Evolutionary conservation across 1,140 invertebrate genomes (phyloP).

Genomic region (Drosophila willistoni): DNA sequence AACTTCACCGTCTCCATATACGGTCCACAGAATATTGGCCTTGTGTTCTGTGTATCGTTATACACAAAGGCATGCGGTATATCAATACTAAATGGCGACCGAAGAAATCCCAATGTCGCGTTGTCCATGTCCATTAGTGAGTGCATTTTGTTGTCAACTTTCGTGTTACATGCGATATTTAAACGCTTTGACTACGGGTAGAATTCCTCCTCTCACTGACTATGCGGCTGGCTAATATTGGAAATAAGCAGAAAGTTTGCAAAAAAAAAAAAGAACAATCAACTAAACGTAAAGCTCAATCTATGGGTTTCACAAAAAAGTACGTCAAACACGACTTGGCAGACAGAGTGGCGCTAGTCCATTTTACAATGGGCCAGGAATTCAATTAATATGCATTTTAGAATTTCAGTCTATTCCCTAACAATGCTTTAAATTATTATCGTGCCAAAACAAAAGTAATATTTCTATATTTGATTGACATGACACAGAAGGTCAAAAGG

Average conservation of each 20-base stretch:
- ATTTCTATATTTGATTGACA: no score
- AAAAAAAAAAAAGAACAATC: constrained; percentile 43
- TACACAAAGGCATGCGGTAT: constrained; percentile 62
- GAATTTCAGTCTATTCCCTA: no score
- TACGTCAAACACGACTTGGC: constrained; percentile 28
- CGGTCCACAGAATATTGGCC: constrained; percentile 43
- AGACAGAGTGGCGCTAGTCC: constrained; percentile 52
- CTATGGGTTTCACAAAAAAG: constrained; percentile 14
- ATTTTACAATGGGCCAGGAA: not conserved
- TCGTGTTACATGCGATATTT: constrained; percentile 36
- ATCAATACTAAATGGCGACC: constrained; percentile 61
- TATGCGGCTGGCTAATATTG: constrained; percentile 16
- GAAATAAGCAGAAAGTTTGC: constrained; percentile 28
- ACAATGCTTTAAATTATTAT: no score
- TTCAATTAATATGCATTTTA: no score
- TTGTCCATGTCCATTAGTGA: constrained; percentile 25
- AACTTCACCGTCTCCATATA: constrained; percentile 49
- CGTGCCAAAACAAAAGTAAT: no score
- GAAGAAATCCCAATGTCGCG: constrained; percentile 23
- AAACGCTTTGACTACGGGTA: constrained; percentile 27
- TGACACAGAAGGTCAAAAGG: no score
- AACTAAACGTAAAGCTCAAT: constrained; percentile 29
- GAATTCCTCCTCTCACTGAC: not conserved
- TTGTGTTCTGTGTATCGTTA: constrained; percentile 11
- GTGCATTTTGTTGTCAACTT: constrained; percentile 35